A percentile compares a stretch with the other conserved stretches of the same genome.
phyloP scores from a whole-genome alignment of 2,797 vertebrate genomes.

The Poeciliopsis presidionis region DNA sequence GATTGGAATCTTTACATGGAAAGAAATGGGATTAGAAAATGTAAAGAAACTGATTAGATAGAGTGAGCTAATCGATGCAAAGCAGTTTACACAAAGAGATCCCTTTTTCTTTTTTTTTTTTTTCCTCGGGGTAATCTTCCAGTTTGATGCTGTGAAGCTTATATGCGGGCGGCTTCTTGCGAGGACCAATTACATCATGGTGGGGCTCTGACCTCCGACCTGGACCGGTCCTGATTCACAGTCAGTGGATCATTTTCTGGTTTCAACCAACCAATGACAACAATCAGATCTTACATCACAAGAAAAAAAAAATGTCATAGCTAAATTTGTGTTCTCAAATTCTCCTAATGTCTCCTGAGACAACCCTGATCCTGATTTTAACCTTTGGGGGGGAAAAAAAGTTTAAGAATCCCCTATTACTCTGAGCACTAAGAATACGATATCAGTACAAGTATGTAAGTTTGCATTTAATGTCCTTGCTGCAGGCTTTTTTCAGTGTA shows the following conservation, averaged over 20 bases:
- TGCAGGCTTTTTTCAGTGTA: constrained; percentile 24
- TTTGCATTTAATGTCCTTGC: constrained; percentile 28
- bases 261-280: constrained; percentile 43
- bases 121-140: constrained; percentile 62
- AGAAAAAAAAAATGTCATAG: constrained; percentile 11
- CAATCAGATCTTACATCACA: constrained; percentile 24
- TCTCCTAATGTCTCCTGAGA: neutral
- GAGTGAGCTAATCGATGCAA: constrained; percentile 73
- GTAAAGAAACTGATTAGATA: constrained; percentile 64
- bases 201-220: constrained; percentile 52
- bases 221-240: constrained; percentile 66
- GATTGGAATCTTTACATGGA: constrained; percentile 72
- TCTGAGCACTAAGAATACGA: constrained; percentile 20
- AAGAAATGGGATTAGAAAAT: constrained; percentile 59
- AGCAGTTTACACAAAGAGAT: constrained; percentile 51
- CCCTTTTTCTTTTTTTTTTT: constrained; percentile 42
- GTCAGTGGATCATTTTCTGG: constrained; percentile 58
- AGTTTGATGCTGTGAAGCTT: constrained; percentile 61
- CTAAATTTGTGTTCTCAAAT: neutral
- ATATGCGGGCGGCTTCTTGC: constrained; percentile 52
- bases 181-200: constrained; percentile 73
- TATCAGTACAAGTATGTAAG: constrained; percentile 1
- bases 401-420: neutral
- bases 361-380: constrained; percentile 9
- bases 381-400: constrained; percentile 19